A percentile compares a stretch with the other conserved stretches of the same genome.
phyloP scores from a whole-genome alignment of 2,888 invertebrate genomes.

The Plebejus melissa region DNA sequence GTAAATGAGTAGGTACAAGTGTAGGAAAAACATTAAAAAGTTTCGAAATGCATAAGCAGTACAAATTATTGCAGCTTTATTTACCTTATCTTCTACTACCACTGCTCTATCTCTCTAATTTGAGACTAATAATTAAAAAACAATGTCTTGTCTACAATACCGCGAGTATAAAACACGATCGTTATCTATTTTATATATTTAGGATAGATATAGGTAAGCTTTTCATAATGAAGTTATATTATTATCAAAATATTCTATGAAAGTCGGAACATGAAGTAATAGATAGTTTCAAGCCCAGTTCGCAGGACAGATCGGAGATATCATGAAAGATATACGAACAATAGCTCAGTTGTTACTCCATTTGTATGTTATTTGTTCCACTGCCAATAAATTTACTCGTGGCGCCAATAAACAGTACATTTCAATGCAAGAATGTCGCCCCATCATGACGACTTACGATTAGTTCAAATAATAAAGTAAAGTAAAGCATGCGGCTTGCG shows the following conservation, averaged over 20 bases:
- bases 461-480: slow-evolving; percentile 15
- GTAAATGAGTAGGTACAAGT: not conserved
- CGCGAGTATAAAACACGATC: too few species aligned
- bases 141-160: too few species aligned
- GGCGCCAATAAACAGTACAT: slow-evolving; percentile 2
- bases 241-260: too few species aligned
- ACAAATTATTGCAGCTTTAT: too few species aligned
- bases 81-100: too few species aligned
- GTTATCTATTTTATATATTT: too few species aligned
- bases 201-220: too few species aligned
- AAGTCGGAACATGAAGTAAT: not conserved
- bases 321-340: not conserved
- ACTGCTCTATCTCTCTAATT: too few species aligned
- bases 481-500: slow-evolving; percentile 14
- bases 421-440: slow-evolving; percentile 16
- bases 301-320: not conserved
- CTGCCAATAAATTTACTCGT: not conserved
- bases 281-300: not conserved
- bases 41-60: not conserved
- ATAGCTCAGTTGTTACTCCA: slow-evolving; percentile 1
- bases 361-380: slow-evolving; percentile 8
- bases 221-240: too few species aligned
- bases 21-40: not conserved
- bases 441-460: slow-evolving; percentile 13
- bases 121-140: too few species aligned